Evolutionary conservation across 2,888 invertebrate species (phyloP).

Genomic region (Hyalella azteca): DNA sequence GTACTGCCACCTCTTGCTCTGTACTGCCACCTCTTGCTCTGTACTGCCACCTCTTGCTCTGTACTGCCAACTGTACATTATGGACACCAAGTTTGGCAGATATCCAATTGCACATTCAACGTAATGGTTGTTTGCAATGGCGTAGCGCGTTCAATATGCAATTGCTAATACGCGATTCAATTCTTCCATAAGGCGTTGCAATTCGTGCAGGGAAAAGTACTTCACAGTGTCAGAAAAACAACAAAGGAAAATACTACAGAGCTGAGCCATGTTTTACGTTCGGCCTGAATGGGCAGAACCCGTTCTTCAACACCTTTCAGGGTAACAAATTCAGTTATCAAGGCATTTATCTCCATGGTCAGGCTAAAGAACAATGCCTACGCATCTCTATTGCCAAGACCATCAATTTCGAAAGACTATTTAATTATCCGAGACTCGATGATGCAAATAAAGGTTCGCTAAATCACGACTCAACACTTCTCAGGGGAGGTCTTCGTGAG

Average conservation of each 20-base stretch:
- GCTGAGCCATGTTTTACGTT: background rate
- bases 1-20: no score
- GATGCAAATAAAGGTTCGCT: conserved; percentile 12
- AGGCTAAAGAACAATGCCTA: conserved; percentile 1
- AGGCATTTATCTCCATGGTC: conserved; percentile 19
- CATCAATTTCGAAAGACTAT: conserved; percentile 19
- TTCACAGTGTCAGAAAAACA: no score
- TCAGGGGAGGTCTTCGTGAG: conserved; percentile 5
- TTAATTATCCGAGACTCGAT: conserved; percentile 26
- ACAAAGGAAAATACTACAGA: background rate
- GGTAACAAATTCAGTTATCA: conserved; percentile 23
- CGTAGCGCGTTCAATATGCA: no score
- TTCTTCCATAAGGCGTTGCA: no score
- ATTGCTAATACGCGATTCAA: no score
- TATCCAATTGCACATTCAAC: no score
- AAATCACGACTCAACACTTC: conserved; percentile 14
- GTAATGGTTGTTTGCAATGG: no score
- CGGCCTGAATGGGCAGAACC: background rate
- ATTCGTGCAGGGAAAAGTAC: no score
- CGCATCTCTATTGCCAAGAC: conserved; percentile 24
- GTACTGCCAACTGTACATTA: no score
- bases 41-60: no score
- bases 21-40: no score
- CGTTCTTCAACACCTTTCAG: background rate
- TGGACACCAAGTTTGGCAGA: no score